A percentile compares a stretch with the other conserved stretches of the same genome.
Evolutionary conservation across 1,140 invertebrate genomes (phyloP).

Genomic region (Cryptotermes secundus): DNA sequence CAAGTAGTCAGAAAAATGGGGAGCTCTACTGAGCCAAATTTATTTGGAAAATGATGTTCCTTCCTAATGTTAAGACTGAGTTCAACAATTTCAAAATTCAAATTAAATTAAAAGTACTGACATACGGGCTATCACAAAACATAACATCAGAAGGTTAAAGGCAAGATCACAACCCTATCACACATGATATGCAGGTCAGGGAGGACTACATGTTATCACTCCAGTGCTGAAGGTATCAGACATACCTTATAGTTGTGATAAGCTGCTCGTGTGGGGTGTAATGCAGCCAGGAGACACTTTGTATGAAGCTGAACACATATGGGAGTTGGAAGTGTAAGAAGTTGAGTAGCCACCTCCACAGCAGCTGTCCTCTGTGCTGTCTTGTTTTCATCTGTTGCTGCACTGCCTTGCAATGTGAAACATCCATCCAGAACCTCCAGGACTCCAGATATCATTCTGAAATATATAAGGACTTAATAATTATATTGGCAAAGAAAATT

Average conservation of each 20-base stretch:
- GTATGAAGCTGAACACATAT: conserved; percentile 74
- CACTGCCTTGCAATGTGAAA: conserved; percentile 51
- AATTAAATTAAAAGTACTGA: too few species aligned
- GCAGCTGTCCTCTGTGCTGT: conserved; percentile 56
- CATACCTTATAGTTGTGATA: conserved; percentile 84
- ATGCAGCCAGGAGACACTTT: conserved; percentile 75
- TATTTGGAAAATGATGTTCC: too few species aligned
- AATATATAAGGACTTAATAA: not conserved
- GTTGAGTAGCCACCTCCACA: conserved; percentile 70
- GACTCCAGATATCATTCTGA: conserved; percentile 67
- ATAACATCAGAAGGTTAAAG: too few species aligned
- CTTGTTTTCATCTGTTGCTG: conserved; percentile 47
- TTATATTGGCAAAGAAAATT: too few species aligned
- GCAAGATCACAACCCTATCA: not conserved
- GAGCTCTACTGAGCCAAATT: too few species aligned
- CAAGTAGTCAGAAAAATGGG: too few species aligned
- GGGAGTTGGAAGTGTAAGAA: conserved; percentile 83
- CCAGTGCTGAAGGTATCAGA: conserved; percentile 15
- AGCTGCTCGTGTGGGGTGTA: conserved; percentile 67
- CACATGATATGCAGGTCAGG: not conserved
- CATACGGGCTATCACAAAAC: too few species aligned
- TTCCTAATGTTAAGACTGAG: too few species aligned
- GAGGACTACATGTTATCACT: not conserved
- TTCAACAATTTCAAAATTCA: too few species aligned
- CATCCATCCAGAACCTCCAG: conserved; percentile 75